Base-by-base conservation (phyloP, 1,140 invertebrate species). In the Eciton burchellii region DNA sequence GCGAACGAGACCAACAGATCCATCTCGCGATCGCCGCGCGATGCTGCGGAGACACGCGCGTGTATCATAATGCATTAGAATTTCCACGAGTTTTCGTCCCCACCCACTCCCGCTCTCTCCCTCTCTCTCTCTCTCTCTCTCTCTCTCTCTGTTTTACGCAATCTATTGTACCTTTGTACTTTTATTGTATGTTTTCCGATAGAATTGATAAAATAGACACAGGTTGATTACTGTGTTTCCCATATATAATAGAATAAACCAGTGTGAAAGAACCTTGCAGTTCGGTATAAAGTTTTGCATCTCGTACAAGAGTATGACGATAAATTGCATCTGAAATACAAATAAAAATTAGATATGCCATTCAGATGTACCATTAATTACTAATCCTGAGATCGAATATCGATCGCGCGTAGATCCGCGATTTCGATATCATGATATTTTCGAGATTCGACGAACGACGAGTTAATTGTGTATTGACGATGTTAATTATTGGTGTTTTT, bases 141-240 rank as follows among this genome's bases (percentile, higher is more conserved):
- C 6, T 35, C 6, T 21, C 8, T 47, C 4, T 72, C 19, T 56
- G 6, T 62, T 62, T 26, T 11, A 73, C 14, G 24, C 8, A 45
- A 45, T 41, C 3, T 60, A 45, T 2, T 35, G 5, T 6, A 3
- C 19, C 8, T 62, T 26, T 2, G 21, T 0, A 63, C 57, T 63
- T 0, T 12, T 63, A 0, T 12, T 49, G 11, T 89, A 89, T 1
- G 1, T 35, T 6, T 45, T 76, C n/a, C 49, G 19, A 26, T 86
- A 89, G 9, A 89, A 86, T 8, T 83, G 59, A 35, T 52, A 79
- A 26, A 89, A 88, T 2, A 86, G 35, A 1, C 1, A n/a, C 1
- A 89, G 84, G 35, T 89, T 88, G 2, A 88, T 72, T 0, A 73
- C 0, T 0, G 86, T 0, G 43, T 86, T 59, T 1, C 1, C 1